Conservation (phyloP, 2,797 vertebrate species). For the Sebastiscus tertius region DNA sequence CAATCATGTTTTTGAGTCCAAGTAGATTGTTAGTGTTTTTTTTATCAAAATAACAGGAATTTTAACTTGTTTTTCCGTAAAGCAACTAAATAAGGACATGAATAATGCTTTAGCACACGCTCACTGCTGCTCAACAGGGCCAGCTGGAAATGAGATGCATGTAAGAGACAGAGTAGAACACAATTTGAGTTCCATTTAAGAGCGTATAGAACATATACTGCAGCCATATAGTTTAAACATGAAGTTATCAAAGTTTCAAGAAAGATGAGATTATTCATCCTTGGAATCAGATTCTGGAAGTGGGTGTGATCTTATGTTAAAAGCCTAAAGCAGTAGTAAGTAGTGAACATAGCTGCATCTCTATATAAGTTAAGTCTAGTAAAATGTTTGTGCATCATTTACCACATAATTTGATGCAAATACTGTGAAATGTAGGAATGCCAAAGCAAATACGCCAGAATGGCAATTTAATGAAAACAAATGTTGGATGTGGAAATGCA, state of each 20-base stretch:
- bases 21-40: constrained; percentile 54
- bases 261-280: not conserved
- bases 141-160: constrained; percentile 5
- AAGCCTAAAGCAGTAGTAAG: constrained; percentile 17
- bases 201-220: not conserved
- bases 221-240: not conserved
- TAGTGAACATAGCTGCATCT: constrained; percentile 26
- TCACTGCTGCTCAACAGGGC: not conserved
- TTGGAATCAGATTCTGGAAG: constrained; percentile 2
- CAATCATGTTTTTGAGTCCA: constrained; percentile 65
- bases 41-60: constrained; percentile 55
- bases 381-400: constrained; percentile 70
- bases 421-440: constrained; percentile 69
- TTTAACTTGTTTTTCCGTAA: constrained; percentile 53
- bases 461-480: constrained; percentile 78
- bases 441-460: constrained; percentile 61
- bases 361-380: constrained; percentile 49
- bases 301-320: not conserved
- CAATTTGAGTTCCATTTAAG: not conserved
- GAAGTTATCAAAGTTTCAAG: not conserved
- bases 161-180: not conserved
- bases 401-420: constrained; percentile 66
- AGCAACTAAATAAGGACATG: constrained; percentile 23
- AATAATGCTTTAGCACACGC: not conserved
- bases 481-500: constrained; percentile 68